Percentiles rank a stretch among this genome's conserved stretches.
Evolutionary conservation across 2,888 invertebrate genomes (phyloP).

Genomic region (Ypsolopha sequella): DNA sequence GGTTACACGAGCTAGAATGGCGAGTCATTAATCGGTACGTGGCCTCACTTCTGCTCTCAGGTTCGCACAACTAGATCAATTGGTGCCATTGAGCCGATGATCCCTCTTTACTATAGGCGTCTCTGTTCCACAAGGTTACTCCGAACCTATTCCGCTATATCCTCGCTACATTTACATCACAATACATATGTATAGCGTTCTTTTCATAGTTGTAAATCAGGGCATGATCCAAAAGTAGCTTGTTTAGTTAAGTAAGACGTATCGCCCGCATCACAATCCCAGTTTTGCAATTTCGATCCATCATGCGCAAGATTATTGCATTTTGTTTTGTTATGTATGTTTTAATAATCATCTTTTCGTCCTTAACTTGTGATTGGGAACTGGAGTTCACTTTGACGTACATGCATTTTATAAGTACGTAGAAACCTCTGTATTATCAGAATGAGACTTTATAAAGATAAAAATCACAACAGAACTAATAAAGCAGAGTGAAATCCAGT

Average conservation of each 20-base stretch:
- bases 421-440: no score
- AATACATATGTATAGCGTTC: neutral
- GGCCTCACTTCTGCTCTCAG: constrained; percentile 40
- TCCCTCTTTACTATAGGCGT: constrained; percentile 44
- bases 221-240: neutral
- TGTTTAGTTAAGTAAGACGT: neutral
- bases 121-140: constrained; percentile 50
- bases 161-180: neutral
- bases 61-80: constrained; percentile 63
- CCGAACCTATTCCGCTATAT: neutral
- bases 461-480: no score
- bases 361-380: neutral
- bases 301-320: neutral
- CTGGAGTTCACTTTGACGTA: neutral
- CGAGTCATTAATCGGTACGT: constrained; percentile 20
- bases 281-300: neutral
- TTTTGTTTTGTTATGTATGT: neutral
- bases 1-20: constrained; percentile 3
- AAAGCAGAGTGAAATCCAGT: no score
- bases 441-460: no score
- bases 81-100: constrained; percentile 56
- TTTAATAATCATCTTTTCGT: no score
- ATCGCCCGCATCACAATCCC: neutral
- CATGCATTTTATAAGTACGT: no score
- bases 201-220: neutral